A percentile compares a stretch with the other conserved stretches of the same genome.
These are phyloP conservation scores for Ictidomys tridecemlineatus DNA, from an alignment of 2,113 vertebrate genomes.

Conservation along the genomic window DNA sequence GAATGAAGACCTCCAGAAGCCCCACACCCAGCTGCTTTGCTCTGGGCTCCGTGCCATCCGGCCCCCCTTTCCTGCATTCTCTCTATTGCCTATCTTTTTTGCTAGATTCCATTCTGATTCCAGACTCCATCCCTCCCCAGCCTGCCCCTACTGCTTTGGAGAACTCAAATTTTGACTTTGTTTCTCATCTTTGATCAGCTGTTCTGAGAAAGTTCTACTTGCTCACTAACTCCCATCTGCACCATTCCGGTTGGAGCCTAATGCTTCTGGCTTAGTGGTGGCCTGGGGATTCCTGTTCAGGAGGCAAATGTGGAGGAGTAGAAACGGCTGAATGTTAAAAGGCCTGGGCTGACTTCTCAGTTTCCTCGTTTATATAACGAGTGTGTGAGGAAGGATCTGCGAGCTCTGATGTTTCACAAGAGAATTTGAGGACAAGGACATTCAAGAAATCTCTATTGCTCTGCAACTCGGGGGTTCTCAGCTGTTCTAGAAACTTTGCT, in stretches of 20 bases:
- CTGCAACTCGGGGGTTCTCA: neutral
- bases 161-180: neutral
- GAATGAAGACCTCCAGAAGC: neutral
- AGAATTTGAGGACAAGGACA: neutral
- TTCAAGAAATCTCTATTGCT: neutral
- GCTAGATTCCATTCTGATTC: neutral
- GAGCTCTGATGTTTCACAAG: neutral
- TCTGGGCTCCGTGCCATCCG: neutral
- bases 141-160: neutral
- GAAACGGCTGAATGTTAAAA: neutral
- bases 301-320: neutral
- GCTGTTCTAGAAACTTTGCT: neutral
- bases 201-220: constrained; percentile 46
- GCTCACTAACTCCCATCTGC: neutral
- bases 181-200: neutral
- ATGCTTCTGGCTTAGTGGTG: neutral
- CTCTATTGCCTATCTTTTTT: neutral
- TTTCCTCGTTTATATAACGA: neutral
- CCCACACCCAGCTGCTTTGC: neutral
- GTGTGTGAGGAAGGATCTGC: neutral
- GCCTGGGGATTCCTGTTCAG: neutral
- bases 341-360: neutral
- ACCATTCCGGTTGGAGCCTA: neutral
- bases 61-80: neutral
- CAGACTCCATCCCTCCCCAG: neutral